A percentile compares a stretch with the other conserved stretches of the same genome.
phyloP scores from a whole-genome alignment of 2,888 invertebrate species.

The Toxonevra muliebris region DNA sequence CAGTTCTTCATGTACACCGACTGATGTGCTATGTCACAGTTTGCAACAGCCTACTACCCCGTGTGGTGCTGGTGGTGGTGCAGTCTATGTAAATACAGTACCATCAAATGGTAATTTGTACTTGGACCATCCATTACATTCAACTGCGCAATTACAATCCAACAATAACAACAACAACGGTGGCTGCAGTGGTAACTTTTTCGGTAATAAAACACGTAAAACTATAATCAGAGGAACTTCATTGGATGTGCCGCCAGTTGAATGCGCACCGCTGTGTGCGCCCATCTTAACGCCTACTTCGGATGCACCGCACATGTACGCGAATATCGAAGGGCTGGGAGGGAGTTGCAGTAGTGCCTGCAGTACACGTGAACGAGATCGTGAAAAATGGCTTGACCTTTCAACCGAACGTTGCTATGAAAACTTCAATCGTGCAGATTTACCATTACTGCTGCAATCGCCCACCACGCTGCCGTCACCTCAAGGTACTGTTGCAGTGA shows the following conservation, averaged over 20 bases:
- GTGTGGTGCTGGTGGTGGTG: slow-evolving; percentile 27
- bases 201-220: slow-evolving; percentile 20
- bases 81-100: slow-evolving; percentile 47
- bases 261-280: slow-evolving; percentile 60
- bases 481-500: too few species aligned
- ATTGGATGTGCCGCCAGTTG: slow-evolving; percentile 61
- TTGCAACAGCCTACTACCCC: slow-evolving; percentile 40
- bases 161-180: slow-evolving; percentile 40
- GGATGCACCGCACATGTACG: slow-evolving; percentile 54
- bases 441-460: slow-evolving; percentile 46
- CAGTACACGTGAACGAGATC: slow-evolving; percentile 27
- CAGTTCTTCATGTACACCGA: slow-evolving; percentile 66
- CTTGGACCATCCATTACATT: slow-evolving; percentile 67
- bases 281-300: slow-evolving; percentile 47
- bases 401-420: slow-evolving; percentile 57
- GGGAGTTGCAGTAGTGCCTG: not conserved
- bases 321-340: slow-evolving; percentile 50
- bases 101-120: slow-evolving; percentile 67
- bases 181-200: slow-evolving; percentile 10
- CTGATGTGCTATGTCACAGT: slow-evolving; percentile 66
- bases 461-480: not conserved
- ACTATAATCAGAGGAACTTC: slow-evolving; percentile 48
- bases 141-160: slow-evolving; percentile 40
- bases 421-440: slow-evolving; percentile 54
- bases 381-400: slow-evolving; percentile 35